Evolutionary conservation across 2,797 vertebrate genomes (phyloP), one percentile per base, ranked within the genome.

Genomic region (Geotrypetes seraphini): DNA sequence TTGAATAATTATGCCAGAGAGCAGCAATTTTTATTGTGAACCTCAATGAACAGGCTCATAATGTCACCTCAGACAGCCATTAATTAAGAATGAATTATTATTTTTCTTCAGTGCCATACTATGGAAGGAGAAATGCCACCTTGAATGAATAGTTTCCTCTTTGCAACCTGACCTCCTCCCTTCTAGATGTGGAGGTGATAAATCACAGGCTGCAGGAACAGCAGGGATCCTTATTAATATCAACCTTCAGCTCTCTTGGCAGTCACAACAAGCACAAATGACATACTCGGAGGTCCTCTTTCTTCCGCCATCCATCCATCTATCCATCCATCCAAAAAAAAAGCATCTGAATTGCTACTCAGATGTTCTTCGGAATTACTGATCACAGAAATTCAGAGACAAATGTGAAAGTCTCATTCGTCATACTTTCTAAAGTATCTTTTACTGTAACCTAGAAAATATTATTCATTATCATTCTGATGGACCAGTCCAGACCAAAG

Each of bases 161-260:
- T 24, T 62, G 23, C 34, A 50, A 43, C 38, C 42, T 53, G 44
- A 59, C 51, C 57, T 54, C 47, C 39, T 65, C 16, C 47, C 43
- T 16, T 37, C 56, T 46, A 31, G 47, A 55, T 39, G 28, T 22
- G 43, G 58, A 66, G 49, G 52, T 60, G 58, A 74, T 75, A 74
- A 70, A 78, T 77, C 57, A 61, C 28, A 22, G 37, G 34, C 34
- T 44, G 47, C 47, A 60, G 60, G 25, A 56, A 34, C 53, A 69
- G 60, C 60, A 52, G 58, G 60, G 41, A 28, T 51, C 28, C 66
- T 67, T 71, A 57, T 63, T 73, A 74, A 56, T 44, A 62, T 62
- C 43, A 56, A 37, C 18, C 33, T 77, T 63, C 47, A 60, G 28
- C 29, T 43, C 31, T 56, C 47, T 49, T 33, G 50, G 57, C 58